Evolutionary conservation across 2,797 vertebrate species (phyloP), one percentile per base, ranked within the genome.

Genomic region (Pangasius larnaudii): DNA sequence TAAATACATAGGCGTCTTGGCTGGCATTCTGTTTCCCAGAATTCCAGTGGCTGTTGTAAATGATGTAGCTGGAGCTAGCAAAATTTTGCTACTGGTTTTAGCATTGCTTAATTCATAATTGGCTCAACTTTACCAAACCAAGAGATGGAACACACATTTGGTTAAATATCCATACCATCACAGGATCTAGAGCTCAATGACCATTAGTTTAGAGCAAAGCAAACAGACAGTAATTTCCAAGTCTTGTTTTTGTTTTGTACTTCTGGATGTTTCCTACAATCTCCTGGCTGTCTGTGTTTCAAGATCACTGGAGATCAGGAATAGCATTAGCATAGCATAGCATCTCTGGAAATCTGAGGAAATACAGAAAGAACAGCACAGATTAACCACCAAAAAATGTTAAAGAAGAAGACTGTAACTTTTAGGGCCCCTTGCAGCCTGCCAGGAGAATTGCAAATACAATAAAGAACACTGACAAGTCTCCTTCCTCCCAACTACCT

Each of bases 1-100:
- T 85, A 97, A 88, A 93, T 97, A 97, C 30, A 97, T 97, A 22
- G 97, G 97, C 0, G 96, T 96, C 93, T 97, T 97, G 19, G 96
- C 96, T 0, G 96, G 97, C 97, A 97, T 97, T 75, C 89, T 93
- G 89, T 85, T 91, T 89, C 91, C 75, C 87, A 89, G 51, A 67
- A 89, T 75, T 77, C 8, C 49, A 78, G 39, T 53, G 13, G 56
- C 10, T 85, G 86, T 22, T 58, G 16, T 69, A 36, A 46, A 46
- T 71, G 14, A n/a, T n/a, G 36, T 18, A 46, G 36, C 80, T 84
- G 65, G 59, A 89, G 71, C 78, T 69, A 85, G 65, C 51, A 88
- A 85, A 80, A 85, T 81, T 33, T 46, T 42, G 79, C 30, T 61
- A 61, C 69, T 85, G 80, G 77, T 81, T 75, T 87, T 84, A 83